Evolutionary conservation across 30 jellyfish, hydroid and myxozoan species (phyloP), one percentile per base, ranked within the genome.

Genomic region (Turritopsis dohrnii): DNA sequence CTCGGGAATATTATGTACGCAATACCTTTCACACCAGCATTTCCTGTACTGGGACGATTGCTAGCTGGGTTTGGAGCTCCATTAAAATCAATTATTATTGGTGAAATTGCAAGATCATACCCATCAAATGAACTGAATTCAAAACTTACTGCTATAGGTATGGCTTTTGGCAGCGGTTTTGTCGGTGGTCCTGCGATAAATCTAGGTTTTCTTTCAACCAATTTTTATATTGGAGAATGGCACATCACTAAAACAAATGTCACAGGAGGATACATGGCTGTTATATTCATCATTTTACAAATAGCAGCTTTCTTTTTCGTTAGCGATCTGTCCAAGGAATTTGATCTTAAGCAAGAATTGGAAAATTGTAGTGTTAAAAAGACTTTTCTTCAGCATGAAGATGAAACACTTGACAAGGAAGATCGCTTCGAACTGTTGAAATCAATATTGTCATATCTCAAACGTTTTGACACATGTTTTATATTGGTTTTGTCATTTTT

Each of bases 71-170:
- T 84, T n/a, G 90, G 90, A 20, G 28, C 86, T 23, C 60, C 90
- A 1, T 81, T 80, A 3, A 54, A 52, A 54, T 85, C 73, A 20
- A 75, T 84, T 53, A 74, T 84, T 21, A 84, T 84, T 24, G 90
- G 90, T 28, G 90, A 84, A 76, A 85, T 84, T 21, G 85, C 85
- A 5, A 65, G 90, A 4, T 84, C 90, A 25, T 84, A 84, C 77
- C 31, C 79, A 28, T 85, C 90, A 66, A 41, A 75, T 29, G 90
- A 84, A 25, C 52, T 84, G 28, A 60, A 80, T 53, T 85, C 86
- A 75, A 85, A 41, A 41, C 13, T 84, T 26, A 30, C 90, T 28
- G 66, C 74, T 85, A 74, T 85, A 25, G 65, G 52, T 20, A 52
- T 54, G 4, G 90, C 86, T 41, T 4, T 82, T 23, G 73, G 69